phyloP scores from a whole-genome alignment of 2,113 vertebrate genomes.

The Apeltes quadracus region DNA sequence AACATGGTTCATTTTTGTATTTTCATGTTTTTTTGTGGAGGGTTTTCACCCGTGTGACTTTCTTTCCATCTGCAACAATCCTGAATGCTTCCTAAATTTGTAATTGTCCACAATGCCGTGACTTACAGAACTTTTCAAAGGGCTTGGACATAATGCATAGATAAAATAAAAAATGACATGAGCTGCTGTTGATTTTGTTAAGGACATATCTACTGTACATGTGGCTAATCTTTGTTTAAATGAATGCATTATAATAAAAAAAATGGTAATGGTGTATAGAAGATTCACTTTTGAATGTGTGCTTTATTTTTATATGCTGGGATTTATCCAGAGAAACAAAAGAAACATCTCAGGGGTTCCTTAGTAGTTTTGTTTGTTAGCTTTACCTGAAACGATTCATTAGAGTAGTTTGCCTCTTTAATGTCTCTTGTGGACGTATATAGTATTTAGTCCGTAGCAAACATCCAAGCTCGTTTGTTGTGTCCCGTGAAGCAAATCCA shows the following conservation, averaged over 20 bases:
- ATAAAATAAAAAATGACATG: constrained; percentile 50
- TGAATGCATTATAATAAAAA: constrained; percentile 74
- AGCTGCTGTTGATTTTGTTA: constrained; percentile 62
- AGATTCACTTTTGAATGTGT: constrained; percentile 42
- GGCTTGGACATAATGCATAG: constrained; percentile 70
- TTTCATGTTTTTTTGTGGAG: not conserved
- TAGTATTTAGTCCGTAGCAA: constrained; percentile 26
- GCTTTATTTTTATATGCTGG: constrained; percentile 26
- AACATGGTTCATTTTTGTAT: not conserved
- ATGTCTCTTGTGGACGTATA: constrained; percentile 16
- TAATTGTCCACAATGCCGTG: constrained; percentile 41
- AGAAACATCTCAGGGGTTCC: constrained; percentile 5
- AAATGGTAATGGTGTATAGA: constrained; percentile 43
- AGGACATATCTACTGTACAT: constrained; percentile 73
- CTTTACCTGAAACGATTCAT: not conserved
- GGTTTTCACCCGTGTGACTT: constrained; percentile 34
- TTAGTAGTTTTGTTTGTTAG: not conserved
- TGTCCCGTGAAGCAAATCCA: constrained; percentile 75
- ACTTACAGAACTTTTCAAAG: constrained; percentile 64
- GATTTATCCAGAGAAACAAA: constrained; percentile 26
- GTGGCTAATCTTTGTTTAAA: constrained; percentile 74
- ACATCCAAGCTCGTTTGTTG: constrained; percentile 68
- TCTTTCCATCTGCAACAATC: constrained; percentile 58
- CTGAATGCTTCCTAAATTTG: constrained; percentile 70
- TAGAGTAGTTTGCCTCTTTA: not conserved